Percentiles rank a stretch among this genome's conserved stretches.
Conservation (phyloP, 2,113 vertebrate species). For the human (Homo sapiens) region DNA sequence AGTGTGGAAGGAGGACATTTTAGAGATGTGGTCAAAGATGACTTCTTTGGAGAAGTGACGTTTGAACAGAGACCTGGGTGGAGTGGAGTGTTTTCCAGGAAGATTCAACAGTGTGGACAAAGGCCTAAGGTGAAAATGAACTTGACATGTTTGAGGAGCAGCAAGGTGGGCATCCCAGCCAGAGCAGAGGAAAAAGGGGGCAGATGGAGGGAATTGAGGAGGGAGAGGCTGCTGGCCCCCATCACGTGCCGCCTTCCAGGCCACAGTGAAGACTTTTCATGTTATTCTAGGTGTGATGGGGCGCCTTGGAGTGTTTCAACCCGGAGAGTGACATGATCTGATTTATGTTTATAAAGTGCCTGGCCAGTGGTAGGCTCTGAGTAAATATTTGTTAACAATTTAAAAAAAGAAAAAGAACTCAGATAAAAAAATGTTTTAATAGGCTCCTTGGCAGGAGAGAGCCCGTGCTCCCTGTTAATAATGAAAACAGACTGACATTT, state of each 20-base stretch:
- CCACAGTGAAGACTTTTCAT: accelerated
- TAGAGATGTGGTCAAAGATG: background rate
- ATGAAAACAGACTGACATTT: background rate
- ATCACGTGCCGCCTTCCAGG: accelerated
- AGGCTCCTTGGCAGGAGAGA: background rate
- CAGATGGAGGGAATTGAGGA: accelerated
- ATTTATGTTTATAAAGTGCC: background rate
- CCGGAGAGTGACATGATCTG: background rate
- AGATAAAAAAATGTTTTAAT: background rate
- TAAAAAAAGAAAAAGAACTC: background rate
- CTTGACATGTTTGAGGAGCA: background rate
- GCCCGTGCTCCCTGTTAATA: background rate
- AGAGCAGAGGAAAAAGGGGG: accelerated
- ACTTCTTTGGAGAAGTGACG: background rate
- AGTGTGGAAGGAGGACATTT: accelerated
- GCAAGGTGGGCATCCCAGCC: accelerated
- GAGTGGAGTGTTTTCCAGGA: background rate
- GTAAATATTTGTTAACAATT: constrained; percentile 8
- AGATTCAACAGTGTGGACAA: accelerated
- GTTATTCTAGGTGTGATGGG: background rate
- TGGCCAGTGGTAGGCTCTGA: background rate
- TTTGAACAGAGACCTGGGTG: background rate
- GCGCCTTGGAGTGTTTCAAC: too few species aligned
- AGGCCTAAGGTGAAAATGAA: background rate
- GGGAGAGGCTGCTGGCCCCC: background rate